Base-by-base conservation (phyloP, 2,888 invertebrate genomes). In the Oligia fasciuncula region DNA sequence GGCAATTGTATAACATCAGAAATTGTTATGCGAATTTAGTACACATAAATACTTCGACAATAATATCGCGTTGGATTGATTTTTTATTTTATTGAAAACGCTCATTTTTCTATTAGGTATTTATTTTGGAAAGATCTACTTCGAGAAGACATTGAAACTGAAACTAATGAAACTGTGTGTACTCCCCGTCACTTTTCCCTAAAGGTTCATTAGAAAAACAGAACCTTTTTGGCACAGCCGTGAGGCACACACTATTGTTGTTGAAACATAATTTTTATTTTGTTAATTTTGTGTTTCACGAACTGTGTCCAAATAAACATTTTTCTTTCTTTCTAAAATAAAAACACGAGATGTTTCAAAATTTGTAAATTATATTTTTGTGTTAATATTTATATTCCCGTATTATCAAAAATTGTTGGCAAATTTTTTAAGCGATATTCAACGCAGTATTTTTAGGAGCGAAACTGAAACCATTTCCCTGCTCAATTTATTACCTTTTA, bases 21-120 rank as follows among this genome's bases (percentile, higher is more conserved):
- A 70, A 40, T 63, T 19, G 3, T 57, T 68, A 29, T 40, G 11
- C 19, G 62, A 79, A 43, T 71, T 62, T 46, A 67, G 67, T n/a
- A 19, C 14, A 66, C 19, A 57, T 17, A 46, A 46, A 69, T 46
- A 17, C 46, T 69, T 46, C 17, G 4, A 19, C 51, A 76, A 63
- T 43, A 23, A 51, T 46, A 57, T 35, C 35, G 5, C 1, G 13
- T 23, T 17, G 23, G 11, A n/a, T n/a, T 65, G 63, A 65, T 35
- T n/a, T 35, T 57, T 5, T 62, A 19, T 11, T 54, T 46, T 60
- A n/a, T 13, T n/a, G 5, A n/a, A 75, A 46, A 65, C 13, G 14
- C 17, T 40, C n/a, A 49, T 8, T 66, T 79, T 72, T 35, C 3
- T 0, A 4, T 13, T 77, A 43, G 0, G 43, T 17, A 57, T 57